Conservation (phyloP, 2,888 invertebrate genomes). For the Rhaphigaster nebulosa region DNA sequence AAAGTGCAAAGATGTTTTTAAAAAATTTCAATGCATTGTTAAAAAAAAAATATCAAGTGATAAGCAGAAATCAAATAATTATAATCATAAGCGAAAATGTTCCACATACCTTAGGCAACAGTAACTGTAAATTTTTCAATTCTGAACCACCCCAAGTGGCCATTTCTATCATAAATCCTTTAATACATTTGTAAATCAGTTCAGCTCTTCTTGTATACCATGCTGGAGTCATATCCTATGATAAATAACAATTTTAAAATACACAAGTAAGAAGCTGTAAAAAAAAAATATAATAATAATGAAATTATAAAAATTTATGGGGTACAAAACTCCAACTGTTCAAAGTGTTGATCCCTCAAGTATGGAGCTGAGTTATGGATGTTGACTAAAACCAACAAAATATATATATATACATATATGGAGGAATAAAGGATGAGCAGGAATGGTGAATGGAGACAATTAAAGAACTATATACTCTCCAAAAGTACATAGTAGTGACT, state of each 20-base stretch:
- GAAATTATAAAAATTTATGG: too few relatives aligned
- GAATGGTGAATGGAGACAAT: too few relatives aligned
- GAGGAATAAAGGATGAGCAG: too few relatives aligned
- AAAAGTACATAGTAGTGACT: too few relatives aligned
- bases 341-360: too few relatives aligned
- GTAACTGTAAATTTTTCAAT: slow-evolving; percentile 87
- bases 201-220: slow-evolving; percentile 98
- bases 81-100: background rate
- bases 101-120: slow-evolving; percentile 81
- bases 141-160: slow-evolving; percentile 93
- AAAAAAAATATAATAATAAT: background rate
- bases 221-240: slow-evolving; percentile 91
- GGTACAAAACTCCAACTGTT: too few relatives aligned
- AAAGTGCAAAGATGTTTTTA: too few relatives aligned
- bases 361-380: too few relatives aligned
- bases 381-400: too few relatives aligned
- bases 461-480: too few relatives aligned
- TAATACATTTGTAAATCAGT: slow-evolving; percentile 97
- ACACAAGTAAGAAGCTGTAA: background rate
- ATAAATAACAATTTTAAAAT: slow-evolving; percentile 22
- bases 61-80: background rate
- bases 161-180: slow-evolving; percentile 99
- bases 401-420: too few relatives aligned
- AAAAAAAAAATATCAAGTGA: background rate
- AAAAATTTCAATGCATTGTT: background rate